Conservation (phyloP, 1,140 invertebrate species). For the Drosophila kikkawai region DNA sequence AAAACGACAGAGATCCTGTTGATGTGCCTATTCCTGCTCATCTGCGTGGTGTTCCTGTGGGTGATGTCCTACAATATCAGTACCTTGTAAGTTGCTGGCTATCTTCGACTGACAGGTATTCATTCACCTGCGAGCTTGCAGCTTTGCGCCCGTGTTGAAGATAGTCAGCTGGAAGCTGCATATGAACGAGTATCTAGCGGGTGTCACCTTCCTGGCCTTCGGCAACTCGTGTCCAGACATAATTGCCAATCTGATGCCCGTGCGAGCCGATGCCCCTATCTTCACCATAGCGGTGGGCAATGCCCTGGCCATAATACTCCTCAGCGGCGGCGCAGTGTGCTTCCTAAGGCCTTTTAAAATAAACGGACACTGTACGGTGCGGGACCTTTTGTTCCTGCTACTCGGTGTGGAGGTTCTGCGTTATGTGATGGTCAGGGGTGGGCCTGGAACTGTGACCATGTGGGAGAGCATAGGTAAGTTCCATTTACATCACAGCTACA, state of each 20-base stretch:
- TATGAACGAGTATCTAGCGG: conserved; percentile 63
- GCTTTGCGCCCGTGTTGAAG: conserved; percentile 42
- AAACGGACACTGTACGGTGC: conserved; percentile 25
- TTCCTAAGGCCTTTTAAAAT: conserved; percentile 51
- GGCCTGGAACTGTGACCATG: neutral
- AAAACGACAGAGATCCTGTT: conserved; percentile 17
- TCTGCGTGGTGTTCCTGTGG: conserved; percentile 34
- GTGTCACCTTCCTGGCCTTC: conserved; percentile 46
- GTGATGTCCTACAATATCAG: conserved; percentile 19
- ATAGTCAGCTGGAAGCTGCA: conserved; percentile 37
- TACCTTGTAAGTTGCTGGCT: conserved; percentile 11
- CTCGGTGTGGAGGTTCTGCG: conserved; percentile 25
- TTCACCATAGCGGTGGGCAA: conserved; percentile 53
- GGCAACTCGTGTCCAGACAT: conserved; percentile 52
- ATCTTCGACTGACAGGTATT: neutral
- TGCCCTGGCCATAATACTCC: conserved; percentile 37
- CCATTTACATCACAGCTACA: too few relatives aligned
- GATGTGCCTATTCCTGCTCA: conserved; percentile 15
- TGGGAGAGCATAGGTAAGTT: conserved; percentile 25
- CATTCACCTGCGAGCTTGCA: neutral
- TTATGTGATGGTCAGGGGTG: conserved; percentile 17
- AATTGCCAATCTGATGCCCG: conserved; percentile 56
- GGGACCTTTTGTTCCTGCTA: conserved; percentile 52
- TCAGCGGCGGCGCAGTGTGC: conserved; percentile 51
- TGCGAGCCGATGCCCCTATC: conserved; percentile 45